A percentile compares a stretch with the other conserved stretches of the same genome.
These are phyloP conservation scores for Hydrotaea diabolus DNA, from an alignment of 2,888 invertebrate species.

Conservation along the genomic window DNA sequence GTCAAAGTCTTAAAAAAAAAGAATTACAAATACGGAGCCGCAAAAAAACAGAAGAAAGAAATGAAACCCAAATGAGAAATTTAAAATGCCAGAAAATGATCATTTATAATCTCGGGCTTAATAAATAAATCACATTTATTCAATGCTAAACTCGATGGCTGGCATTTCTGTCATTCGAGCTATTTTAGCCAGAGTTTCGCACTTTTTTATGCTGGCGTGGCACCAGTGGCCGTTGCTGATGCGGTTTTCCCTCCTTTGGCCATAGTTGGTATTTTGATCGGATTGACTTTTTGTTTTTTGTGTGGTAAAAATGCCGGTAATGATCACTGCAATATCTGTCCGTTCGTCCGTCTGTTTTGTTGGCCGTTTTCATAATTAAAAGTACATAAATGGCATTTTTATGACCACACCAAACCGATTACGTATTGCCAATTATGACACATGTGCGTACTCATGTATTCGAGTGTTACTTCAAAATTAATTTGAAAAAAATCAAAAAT, in stretches of 20 bases:
- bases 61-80: conserved; percentile 17
- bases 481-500: too few species aligned
- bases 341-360: neutral
- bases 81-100: neutral
- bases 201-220: conserved; percentile 38
- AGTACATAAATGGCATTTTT: neutral
- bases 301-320: neutral
- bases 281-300: conserved; percentile 2
- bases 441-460: neutral
- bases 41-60: neutral
- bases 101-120: conserved; percentile 8
- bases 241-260: neutral
- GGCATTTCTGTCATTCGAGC: conserved; percentile 51
- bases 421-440: neutral
- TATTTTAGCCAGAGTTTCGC: conserved; percentile 54
- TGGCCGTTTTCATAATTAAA: conserved; percentile 10
- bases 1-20: neutral
- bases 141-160: conserved; percentile 51
- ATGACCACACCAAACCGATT: neutral
- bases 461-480: too few species aligned
- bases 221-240: neutral
- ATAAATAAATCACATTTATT: conserved; percentile 21
- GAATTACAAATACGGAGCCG: neutral
- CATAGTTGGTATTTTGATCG: neutral
- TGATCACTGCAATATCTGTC: neutral